Evolutionary conservation across 2,888 invertebrate species (phyloP), one percentile per base, ranked within the genome.

Genomic region (Gisinianus flammeolus): DNA sequence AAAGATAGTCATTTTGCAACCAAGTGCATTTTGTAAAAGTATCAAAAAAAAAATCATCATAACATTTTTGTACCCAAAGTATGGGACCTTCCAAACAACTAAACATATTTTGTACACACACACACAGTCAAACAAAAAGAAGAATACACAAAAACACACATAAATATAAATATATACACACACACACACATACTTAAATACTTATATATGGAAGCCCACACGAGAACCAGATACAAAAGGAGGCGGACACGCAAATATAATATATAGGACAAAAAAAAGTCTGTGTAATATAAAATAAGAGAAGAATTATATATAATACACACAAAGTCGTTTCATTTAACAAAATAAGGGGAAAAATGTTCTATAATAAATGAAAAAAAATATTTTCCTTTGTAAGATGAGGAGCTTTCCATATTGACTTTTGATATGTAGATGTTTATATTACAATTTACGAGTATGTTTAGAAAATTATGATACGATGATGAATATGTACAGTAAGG

Each of bases 391-490:
- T 33, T 67, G 67, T 68, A 26, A 68, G 35, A 35, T 68, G 44
- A 68, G 68, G 26, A 35, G 68, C 68, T 68, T 68, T 68, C 68
- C 68, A 66, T 66, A 66, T 66, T 66, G 66, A 66, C 66, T 66
- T 66, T 66, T 66, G 66, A 66, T 66, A 66, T 30, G 66, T 66
- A 66, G 66, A 66, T 66, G 66, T 66, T 66, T 66, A 66, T 66
- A 66, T 66, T 10, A 12, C 16, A 44, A 44, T 44, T 10, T 10
- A 44, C 8, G 52, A 12, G 16, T 44, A 44, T 44, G 16, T 44
- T 10, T 44, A 44, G 8, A n/a, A n/a, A n/a, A n/a, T n/a, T n/a
- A n/a, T n/a, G n/a, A n/a, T n/a, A n/a, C n/a, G n/a, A n/a, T n/a
- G n/a, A n/a, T n/a, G n/a, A n/a, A n/a, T n/a, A n/a, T n/a, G n/a